Percentiles rank a stretch among this genome's conserved stretches.
Conservation (phyloP, 2,888 invertebrate genomes). For the Pollenia amentaria region DNA sequence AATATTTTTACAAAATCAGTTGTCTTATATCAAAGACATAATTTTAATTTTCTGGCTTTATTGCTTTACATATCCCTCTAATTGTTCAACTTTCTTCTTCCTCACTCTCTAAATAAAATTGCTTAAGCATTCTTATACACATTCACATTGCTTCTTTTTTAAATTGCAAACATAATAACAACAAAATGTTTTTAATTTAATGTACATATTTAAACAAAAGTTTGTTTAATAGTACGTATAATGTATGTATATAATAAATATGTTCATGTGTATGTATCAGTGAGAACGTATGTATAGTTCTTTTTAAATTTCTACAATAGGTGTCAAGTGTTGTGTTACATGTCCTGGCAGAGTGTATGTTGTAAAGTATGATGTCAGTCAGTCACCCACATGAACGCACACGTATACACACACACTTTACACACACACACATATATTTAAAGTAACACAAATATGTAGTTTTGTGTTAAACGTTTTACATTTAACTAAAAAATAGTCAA, state of each 20-base stretch:
- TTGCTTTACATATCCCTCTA: neutral
- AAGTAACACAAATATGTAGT: conserved; percentile 13
- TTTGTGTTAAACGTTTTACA: conserved; percentile 41
- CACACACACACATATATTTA: neutral
- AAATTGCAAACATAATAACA: conserved; percentile 10
- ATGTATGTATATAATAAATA: neutral
- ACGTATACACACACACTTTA: neutral
- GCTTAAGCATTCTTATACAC: conserved; percentile 25
- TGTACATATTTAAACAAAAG: conserved; percentile 42
- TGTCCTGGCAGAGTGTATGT: conserved; percentile 47
- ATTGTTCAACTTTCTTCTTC: neutral
- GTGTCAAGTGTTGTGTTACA: conserved; percentile 65
- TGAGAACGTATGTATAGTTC: neutral
- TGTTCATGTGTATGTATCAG: neutral
- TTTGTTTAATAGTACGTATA: neutral
- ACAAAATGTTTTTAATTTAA: conserved; percentile 47
- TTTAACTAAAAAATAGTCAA: neutral
- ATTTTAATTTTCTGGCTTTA: neutral
- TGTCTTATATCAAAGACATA: neutral
- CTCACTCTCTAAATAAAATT: neutral
- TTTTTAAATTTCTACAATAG: conserved; percentile 59
- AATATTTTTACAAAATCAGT: conserved; percentile 4
- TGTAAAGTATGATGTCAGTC: conserved; percentile 55
- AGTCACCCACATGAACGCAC: conserved; percentile 18
- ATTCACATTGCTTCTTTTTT: conserved; percentile 24